These are phyloP conservation scores for Magallana angulata DNA, from an alignment of 1,140 invertebrate species.

Conservation along the genomic window DNA sequence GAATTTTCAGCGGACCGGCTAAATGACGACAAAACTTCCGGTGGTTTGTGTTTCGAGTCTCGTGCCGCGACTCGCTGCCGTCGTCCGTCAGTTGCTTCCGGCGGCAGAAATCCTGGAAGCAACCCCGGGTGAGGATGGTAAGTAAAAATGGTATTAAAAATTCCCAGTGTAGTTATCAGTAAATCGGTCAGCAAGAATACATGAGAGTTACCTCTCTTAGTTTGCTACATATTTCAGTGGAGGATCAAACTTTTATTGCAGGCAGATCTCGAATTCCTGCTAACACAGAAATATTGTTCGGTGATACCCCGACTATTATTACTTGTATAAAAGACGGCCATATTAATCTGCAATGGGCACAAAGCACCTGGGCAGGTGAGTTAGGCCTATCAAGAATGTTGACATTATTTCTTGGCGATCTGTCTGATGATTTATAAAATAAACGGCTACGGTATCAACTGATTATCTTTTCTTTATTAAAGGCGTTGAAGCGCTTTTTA, in stretches of 20 bases:
- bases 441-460: too few relatives aligned
- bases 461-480: too few relatives aligned
- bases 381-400: background rate
- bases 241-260: background rate
- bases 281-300: background rate
- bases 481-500: too few relatives aligned
- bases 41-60: background rate
- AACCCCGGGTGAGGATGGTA: background rate
- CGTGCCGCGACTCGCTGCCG: background rate
- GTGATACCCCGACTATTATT: background rate
- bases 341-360: constrained; percentile 60
- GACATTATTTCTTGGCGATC: too few relatives aligned
- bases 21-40: background rate
- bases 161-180: too few relatives aligned
- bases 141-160: too few relatives aligned
- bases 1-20: background rate
- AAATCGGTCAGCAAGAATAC: too few relatives aligned
- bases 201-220: too few relatives aligned
- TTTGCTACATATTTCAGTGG: background rate
- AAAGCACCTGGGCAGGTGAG: constrained; percentile 60
- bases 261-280: background rate
- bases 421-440: too few relatives aligned
- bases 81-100: constrained; percentile 10
- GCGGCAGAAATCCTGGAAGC: background rate
- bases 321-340: background rate